phyloP scores from a whole-genome alignment of 2,113 vertebrate genomes.

The Laticauda colubrina region DNA sequence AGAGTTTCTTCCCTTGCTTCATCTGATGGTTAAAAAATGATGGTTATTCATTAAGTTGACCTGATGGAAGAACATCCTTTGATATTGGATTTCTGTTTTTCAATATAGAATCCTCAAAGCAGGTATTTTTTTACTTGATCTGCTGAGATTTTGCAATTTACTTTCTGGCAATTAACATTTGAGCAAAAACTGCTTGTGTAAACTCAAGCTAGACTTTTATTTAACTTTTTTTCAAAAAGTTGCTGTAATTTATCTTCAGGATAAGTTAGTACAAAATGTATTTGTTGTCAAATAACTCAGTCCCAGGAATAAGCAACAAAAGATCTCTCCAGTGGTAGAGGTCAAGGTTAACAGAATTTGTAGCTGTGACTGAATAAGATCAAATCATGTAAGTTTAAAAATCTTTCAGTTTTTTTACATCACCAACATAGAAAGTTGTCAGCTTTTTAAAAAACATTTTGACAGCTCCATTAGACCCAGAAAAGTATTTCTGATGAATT shows the following conservation, averaged over 20 bases:
- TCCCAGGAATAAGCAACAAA: neutral
- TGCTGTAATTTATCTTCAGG: neutral
- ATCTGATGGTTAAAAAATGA: neutral
- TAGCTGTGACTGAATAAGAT: neutral
- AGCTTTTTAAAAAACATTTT: neutral
- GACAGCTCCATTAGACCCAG: neutral
- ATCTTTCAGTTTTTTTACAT: neutral
- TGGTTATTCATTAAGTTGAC: neutral
- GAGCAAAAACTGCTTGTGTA: neutral
- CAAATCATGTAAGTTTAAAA: neutral
- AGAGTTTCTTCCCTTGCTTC: neutral
- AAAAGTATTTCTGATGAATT: neutral
- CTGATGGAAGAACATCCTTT: constrained; percentile 3
- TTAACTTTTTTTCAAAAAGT: neutral
- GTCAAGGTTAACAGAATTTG: neutral
- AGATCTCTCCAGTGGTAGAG: neutral
- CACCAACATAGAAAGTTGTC: neutral
- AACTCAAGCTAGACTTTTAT: neutral
- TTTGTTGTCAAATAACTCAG: neutral
- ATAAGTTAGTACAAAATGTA: neutral
- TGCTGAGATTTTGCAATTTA: constrained; percentile 1
- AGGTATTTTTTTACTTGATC: constrained; percentile 18
- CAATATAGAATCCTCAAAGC: neutral
- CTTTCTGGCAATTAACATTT: neutral
- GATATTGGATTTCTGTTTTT: neutral